phyloP scores from a whole-genome alignment of 1,140 invertebrate species.

The Rhizoglyphus robini region DNA sequence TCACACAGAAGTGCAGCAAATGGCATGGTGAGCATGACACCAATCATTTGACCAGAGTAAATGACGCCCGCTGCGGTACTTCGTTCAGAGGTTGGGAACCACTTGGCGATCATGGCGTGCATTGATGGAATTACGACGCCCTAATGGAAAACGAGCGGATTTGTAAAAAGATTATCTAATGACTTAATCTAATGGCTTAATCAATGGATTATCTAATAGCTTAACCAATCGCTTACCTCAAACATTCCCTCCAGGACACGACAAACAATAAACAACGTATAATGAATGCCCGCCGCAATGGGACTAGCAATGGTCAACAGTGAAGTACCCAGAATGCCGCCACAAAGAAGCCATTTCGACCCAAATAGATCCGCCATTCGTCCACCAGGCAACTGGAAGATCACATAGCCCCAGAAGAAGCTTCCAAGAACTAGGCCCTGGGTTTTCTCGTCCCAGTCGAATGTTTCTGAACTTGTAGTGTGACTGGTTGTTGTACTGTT shows the following conservation, averaged over 20 bases:
- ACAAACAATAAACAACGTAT: neutral
- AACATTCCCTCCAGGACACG: slow-evolving; percentile 26
- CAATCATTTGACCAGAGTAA: slow-evolving; percentile 30
- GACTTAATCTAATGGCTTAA: no score
- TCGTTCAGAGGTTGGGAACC: slow-evolving; percentile 25
- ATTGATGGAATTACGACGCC: slow-evolving; percentile 32
- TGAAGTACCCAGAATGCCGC: slow-evolving; percentile 56
- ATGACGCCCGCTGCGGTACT: slow-evolving; percentile 21
- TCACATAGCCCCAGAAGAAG: slow-evolving; percentile 75
- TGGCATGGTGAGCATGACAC: slow-evolving; percentile 29
- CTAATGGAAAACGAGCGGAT: no score
- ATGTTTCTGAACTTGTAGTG: no score
- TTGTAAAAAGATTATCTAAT: neutral
- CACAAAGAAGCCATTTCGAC: slow-evolving; percentile 68
- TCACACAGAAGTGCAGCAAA: slow-evolving; percentile 31
- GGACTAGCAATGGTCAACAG: slow-evolving; percentile 18
- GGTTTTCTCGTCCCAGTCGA: no score
- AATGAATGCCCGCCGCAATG: slow-evolving; percentile 12
- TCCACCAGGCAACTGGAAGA: slow-evolving; percentile 65
- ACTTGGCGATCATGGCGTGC: slow-evolving; percentile 33
- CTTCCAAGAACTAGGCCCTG: slow-evolving; percentile 64
- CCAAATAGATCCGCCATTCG: slow-evolving; percentile 58
- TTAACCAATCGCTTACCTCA: no score
- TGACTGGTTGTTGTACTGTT: no score
- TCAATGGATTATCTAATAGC: no score